phyloP scores from a whole-genome alignment of 2,797 vertebrate species.

The Spatula clypeata region DNA sequence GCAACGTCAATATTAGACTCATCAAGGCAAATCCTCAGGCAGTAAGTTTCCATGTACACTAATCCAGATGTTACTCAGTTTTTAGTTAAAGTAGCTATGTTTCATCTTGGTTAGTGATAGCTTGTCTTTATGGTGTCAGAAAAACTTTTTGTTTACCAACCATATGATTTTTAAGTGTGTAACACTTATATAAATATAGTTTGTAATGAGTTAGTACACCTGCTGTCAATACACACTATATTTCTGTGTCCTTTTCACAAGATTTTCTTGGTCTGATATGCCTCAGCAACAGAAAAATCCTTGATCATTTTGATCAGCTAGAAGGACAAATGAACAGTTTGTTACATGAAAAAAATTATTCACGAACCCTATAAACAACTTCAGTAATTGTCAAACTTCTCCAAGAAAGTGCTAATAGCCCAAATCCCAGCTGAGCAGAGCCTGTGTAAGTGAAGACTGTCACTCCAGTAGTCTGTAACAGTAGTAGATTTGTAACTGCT shows the following conservation, averaged over 20 bases:
- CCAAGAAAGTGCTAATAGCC: not conserved
- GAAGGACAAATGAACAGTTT: not conserved
- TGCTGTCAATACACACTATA: not conserved
- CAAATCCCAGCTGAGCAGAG: not conserved
- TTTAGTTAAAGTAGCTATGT: not conserved
- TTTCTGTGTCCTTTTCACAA: not conserved
- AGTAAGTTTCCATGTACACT: not conserved
- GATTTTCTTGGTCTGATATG: not conserved
- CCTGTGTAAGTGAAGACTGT: rapidly evolving
- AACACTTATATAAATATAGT: not conserved
- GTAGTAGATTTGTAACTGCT: not conserved
- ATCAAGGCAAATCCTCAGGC: constrained; percentile 48
- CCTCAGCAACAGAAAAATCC: not conserved
- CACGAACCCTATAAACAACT: not conserved
- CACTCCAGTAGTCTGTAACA: not conserved
- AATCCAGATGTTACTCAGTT: constrained; percentile 41
- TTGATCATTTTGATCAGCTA: not conserved
- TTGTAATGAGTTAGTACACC: not conserved
- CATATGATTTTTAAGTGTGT: not conserved
- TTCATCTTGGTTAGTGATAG: not conserved
- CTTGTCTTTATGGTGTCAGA: not conserved
- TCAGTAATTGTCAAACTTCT: not conserved
- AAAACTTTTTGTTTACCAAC: not conserved
- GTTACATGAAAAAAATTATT: not conserved
- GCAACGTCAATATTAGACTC: not conserved